Percentiles rank a stretch among this genome's conserved stretches.
These are phyloP conservation scores for Lycaon pictus DNA, from an alignment of 2,113 vertebrate genomes.

Conservation along the genomic window DNA sequence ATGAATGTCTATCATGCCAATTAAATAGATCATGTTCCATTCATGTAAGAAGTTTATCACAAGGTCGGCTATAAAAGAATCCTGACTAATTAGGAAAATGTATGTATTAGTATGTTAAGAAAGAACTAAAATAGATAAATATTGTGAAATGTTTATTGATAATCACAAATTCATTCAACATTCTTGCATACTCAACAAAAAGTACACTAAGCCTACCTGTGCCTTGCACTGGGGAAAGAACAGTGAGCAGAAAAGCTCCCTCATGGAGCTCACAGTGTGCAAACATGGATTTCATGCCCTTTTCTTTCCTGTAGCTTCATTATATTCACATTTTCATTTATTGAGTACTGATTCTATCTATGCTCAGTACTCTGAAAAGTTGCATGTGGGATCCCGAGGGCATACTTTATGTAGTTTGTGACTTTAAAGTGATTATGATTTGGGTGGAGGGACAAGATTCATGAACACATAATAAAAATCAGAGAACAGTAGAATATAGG, in stretches of 20 bases:
- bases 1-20: not conserved
- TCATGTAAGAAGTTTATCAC: not conserved
- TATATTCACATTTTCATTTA: conserved; percentile 9
- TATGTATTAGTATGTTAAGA: not conserved
- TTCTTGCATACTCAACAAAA: not conserved
- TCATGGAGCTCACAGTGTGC: not conserved
- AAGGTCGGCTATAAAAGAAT: conserved; percentile 9
- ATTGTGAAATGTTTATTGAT: not conserved
- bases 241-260: not conserved
- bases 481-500: not conserved
- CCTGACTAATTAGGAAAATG: not conserved
- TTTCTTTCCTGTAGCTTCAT: not conserved
- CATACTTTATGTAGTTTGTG: conserved; percentile 27
- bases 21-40: not conserved
- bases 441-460: not conserved
- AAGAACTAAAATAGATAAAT: not conserved
- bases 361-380: not conserved
- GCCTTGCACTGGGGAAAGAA: not conserved
- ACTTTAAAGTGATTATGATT: conserved; percentile 31
- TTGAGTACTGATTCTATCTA: not conserved
- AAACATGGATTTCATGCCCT: not conserved
- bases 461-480: conserved; percentile 4
- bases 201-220: not conserved
- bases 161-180: not conserved
- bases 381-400: not conserved